phyloP scores from a whole-genome alignment of 2,888 invertebrate genomes.

The Dicranocentrus wangi region DNA sequence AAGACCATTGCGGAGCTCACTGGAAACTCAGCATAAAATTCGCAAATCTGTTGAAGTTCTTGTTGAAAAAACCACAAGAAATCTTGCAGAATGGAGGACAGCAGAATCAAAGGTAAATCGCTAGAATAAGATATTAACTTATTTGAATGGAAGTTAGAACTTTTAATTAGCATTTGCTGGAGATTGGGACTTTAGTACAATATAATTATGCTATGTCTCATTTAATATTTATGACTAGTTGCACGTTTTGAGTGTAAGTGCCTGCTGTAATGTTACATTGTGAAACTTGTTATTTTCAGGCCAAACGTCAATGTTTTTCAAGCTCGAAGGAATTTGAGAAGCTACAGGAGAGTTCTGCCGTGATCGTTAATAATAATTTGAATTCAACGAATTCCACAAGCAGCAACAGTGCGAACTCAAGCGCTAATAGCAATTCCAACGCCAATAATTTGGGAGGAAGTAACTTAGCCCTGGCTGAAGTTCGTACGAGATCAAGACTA shows the following conservation, averaged over 20 bases:
- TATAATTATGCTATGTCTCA: too few species aligned
- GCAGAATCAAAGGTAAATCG: slow-evolving; percentile 86
- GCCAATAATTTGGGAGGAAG: slow-evolving; percentile 60
- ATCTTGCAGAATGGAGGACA: slow-evolving; percentile 87
- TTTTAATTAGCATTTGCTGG: too few species aligned
- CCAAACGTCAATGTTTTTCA: slow-evolving; percentile 88
- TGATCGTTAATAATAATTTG: slow-evolving; percentile 58
- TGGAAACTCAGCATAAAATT: slow-evolving; percentile 78
- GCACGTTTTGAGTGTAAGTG: too few species aligned
- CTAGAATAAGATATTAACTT: too few species aligned
- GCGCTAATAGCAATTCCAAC: slow-evolving; percentile 51
- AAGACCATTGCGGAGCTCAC: slow-evolving; percentile 84
- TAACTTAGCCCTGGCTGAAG: slow-evolving; percentile 66
- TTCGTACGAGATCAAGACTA: slow-evolving; percentile 69
- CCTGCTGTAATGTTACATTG: too few species aligned
- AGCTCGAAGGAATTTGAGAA: slow-evolving; percentile 94
- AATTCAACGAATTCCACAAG: slow-evolving; percentile 50
- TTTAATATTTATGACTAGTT: too few species aligned
- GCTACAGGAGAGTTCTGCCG: slow-evolving; percentile 80
- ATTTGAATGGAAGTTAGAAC: neutral
- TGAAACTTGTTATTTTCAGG: slow-evolving; percentile 61
- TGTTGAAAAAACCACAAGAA: slow-evolving; percentile 89
- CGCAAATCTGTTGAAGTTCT: slow-evolving; percentile 79
- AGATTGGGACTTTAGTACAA: too few species aligned
- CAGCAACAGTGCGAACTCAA: slow-evolving; percentile 54